Conservation (phyloP, 1,140 invertebrate genomes). For the Lysiphlebus fabarum region DNA sequence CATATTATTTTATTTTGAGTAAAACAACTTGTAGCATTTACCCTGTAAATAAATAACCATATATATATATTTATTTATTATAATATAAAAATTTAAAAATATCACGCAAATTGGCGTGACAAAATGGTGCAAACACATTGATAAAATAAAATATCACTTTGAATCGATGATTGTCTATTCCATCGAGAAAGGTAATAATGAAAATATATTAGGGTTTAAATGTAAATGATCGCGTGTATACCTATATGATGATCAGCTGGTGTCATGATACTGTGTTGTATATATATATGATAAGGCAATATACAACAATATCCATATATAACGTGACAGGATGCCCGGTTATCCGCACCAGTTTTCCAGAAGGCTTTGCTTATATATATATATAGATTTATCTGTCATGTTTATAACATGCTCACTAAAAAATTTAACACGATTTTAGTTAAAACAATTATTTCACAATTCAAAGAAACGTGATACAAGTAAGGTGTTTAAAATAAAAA, state of each 20-base stretch:
- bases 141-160: slow-evolving; percentile 7
- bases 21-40: too few species aligned
- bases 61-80: not conserved
- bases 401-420: slow-evolving; percentile 28
- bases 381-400: slow-evolving; percentile 33
- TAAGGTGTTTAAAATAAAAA: not conserved
- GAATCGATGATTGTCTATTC: slow-evolving; percentile 4
- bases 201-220: slow-evolving; percentile 8
- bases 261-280: slow-evolving; percentile 28
- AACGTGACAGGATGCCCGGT: slow-evolving; percentile 32
- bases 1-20: too few species aligned
- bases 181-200: slow-evolving; percentile 10
- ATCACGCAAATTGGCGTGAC: not conserved
- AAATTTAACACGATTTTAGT: slow-evolving; percentile 26
- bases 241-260: slow-evolving; percentile 10
- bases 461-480: not conserved
- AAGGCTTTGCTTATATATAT: not conserved
- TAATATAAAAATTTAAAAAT: not conserved
- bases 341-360: slow-evolving; percentile 17
- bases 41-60: not conserved
- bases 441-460: slow-evolving; percentile 19
- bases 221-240: slow-evolving; percentile 24
- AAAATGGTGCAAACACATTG: slow-evolving; percentile 1
- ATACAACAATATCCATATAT: slow-evolving; percentile 14
- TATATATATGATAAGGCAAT: slow-evolving; percentile 14